Base-by-base conservation (phyloP, 2,888 invertebrate genomes). In the Belgica antarctica region DNA sequence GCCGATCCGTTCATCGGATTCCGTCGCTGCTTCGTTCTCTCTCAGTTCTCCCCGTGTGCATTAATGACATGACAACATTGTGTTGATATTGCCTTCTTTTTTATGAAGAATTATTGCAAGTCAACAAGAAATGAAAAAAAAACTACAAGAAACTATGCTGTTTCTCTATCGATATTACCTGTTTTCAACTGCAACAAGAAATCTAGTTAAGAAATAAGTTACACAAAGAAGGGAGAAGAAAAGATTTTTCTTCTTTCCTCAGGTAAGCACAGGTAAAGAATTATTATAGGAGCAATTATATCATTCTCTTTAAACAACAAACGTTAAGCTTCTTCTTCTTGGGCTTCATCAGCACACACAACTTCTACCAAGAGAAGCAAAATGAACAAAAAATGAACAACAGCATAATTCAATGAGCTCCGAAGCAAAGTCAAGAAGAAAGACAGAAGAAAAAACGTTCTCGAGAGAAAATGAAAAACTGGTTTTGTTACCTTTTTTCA, bases 271-370 rank as follows among this genome's bases (percentile, higher is more conserved):
- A 66, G 65, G 65, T 68, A 68, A 57, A 47, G 34, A 68, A 68
- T 57, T 66, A 66, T 66, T 68, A 68, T 68, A 57, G 31, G 68
- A 68, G 68, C 68, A 68, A 68, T 68, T 68, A 57, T 68, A 68
- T 68, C 68, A 68, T 68, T 68, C 68, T 46, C 52, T 65, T 65
- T 41, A 65, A 63, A 65, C 65, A 65, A 47, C 65, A 65, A 31
- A 22, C 52, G 52, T 52, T 41, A 46, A 24, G 36, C 41, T 62
- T 62, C 41, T 63, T 63, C 41, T 63, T 59, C 25, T 2, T 65
- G 46, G n/a, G 2, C 25, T 63, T 65, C 65, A 41, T 36, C 36
- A 63, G 36, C 62, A 36, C n/a, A n/a, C n/a, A 28, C 36, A 36
- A 34, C 34, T 63, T 24, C n/a, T 12, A 28, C 8, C 17, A 28